Percentiles rank a stretch among this genome's conserved stretches.
phyloP scores from a whole-genome alignment of 37 sponge, comb jelly and placozoan species.

The Eunapius fragilis region DNA sequence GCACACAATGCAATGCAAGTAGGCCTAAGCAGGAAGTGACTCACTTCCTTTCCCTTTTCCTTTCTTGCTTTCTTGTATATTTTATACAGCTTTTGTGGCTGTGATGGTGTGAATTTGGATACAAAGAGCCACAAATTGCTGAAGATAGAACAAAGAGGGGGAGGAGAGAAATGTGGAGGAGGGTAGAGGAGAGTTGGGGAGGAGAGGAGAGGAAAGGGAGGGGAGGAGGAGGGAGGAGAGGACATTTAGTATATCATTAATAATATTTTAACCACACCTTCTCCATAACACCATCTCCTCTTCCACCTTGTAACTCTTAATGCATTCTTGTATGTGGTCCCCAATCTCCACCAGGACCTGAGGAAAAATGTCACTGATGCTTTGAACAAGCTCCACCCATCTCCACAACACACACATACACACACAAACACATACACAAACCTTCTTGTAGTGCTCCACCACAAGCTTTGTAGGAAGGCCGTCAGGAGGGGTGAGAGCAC shows the following conservation, averaged over 20 bases:
- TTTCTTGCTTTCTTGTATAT: slow-evolving; percentile 23
- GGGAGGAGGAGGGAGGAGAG: slow-evolving; percentile 4
- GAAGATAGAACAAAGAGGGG: background rate
- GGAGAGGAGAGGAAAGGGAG: background rate
- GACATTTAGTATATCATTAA: background rate
- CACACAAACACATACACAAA: background rate
- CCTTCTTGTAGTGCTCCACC: slow-evolving; percentile 69
- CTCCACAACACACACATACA: background rate
- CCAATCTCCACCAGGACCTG: slow-evolving; percentile 81
- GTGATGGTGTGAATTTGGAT: slow-evolving; percentile 81
- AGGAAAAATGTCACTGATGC: background rate
- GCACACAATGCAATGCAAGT: background rate
- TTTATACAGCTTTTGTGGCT: slow-evolving; percentile 72
- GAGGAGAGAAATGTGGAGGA: background rate
- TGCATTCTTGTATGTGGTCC: slow-evolving; percentile 54
- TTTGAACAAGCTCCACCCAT: background rate
- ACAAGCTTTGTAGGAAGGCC: slow-evolving; percentile 49
- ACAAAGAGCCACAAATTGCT: slow-evolving; percentile 96
- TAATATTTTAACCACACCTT: slow-evolving; percentile 38
- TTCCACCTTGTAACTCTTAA: slow-evolving; percentile 18
- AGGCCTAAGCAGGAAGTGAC: background rate
- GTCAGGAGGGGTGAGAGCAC: slow-evolving; percentile 48
- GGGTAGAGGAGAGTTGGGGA: background rate
- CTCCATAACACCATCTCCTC: slow-evolving; percentile 64
- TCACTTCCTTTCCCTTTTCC: slow-evolving; percentile 1